A percentile compares a stretch with the other conserved stretches of the same genome.
These are phyloP conservation scores for Sebastes cheni DNA, from an alignment of 2,797 vertebrate species.

Conservation along the genomic window DNA sequence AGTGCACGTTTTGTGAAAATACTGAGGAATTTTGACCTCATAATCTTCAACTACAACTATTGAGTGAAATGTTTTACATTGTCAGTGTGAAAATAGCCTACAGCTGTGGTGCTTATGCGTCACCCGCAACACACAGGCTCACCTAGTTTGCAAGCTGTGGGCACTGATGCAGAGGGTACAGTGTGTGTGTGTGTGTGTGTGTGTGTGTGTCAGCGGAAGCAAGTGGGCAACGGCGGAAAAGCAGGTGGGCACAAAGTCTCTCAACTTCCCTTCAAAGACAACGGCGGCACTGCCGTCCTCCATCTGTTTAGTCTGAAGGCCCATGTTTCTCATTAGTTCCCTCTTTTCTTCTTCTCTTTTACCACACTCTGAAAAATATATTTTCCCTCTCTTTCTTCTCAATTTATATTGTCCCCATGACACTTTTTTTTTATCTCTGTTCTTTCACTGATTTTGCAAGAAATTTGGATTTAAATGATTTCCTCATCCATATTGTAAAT, in stretches of 20 bases:
- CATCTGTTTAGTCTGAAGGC: conserved; percentile 20
- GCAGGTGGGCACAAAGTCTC: conserved; percentile 50
- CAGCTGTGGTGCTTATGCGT: background rate
- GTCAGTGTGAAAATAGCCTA: background rate
- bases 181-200: conserved; percentile 1
- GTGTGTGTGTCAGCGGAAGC: conserved; percentile 31
- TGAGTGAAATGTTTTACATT: background rate
- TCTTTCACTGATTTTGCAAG: background rate
- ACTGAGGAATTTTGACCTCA: background rate
- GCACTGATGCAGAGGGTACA: conserved; percentile 33
- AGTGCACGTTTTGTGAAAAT: background rate
- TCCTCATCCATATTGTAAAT: background rate
- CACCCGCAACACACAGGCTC: background rate
- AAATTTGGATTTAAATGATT: background rate
- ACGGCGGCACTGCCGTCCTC: background rate
- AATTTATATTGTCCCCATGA: background rate
- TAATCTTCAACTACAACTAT: background rate
- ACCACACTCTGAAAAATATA: background rate
- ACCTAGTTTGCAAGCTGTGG: background rate
- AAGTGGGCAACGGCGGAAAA: conserved; percentile 48
- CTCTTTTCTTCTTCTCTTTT: background rate
- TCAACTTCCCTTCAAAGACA: conserved; percentile 38
- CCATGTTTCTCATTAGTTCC: conserved; percentile 4
- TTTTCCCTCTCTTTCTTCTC: background rate
- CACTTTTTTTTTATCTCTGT: background rate